Evolutionary conservation across 2,888 invertebrate genomes (phyloP).

Genomic region (Lamproptera curius): DNA sequence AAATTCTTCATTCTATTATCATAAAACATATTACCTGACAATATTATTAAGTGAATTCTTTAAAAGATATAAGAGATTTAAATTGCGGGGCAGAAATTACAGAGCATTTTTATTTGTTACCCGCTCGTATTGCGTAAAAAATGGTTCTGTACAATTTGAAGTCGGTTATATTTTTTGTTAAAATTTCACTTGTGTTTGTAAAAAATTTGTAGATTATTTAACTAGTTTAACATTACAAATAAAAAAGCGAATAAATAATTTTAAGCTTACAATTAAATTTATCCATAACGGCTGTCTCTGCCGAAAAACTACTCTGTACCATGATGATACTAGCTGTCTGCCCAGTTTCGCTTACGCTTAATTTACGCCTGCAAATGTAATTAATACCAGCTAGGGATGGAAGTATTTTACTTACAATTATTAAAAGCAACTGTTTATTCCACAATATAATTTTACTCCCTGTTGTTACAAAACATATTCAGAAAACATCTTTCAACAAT

Average conservation of each 20-base stretch:
- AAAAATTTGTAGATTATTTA: not conserved
- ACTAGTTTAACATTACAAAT: not conserved
- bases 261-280: not conserved
- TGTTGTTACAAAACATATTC: no score
- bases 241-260: no score
- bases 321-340: constrained; percentile 18
- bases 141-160: no score
- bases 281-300: not conserved
- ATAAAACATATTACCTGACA: not conserved
- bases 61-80: no score
- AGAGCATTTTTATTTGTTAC: no score
- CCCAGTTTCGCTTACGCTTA: constrained; percentile 20
- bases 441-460: no score
- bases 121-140: no score
- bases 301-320: constrained; percentile 5
- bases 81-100: no score
- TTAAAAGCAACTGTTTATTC: not conserved
- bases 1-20: no score
- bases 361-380: constrained; percentile 16
- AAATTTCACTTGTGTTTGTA: no score
- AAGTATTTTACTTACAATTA: not conserved
- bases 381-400: not conserved
- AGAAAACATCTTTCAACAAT: no score
- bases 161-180: no score
- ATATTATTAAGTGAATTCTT: not conserved